Evolutionary conservation across 1,140 invertebrate genomes (phyloP), one percentile per base, ranked within the genome.

Genomic region (Melanaphis sacchari): DNA sequence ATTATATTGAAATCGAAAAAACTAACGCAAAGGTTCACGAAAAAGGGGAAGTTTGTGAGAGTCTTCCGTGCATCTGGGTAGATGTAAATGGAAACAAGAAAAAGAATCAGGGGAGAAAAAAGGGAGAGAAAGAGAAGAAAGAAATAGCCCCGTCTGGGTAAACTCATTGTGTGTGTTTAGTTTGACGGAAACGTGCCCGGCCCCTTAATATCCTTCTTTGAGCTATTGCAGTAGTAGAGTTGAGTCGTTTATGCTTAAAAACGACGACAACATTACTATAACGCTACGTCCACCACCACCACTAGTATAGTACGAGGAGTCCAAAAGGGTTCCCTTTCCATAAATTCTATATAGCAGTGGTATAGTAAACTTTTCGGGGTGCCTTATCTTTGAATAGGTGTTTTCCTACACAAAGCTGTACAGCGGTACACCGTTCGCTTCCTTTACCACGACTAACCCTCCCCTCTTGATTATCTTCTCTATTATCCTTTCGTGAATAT

Each of bases 131-230:
- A 36, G 36, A 22, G 18, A 31, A 22, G 15, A 89, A 41, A 76
- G n/a, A 92, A 82, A 82, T 49, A 49, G 40, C 82, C 18, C 43
- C 90, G 54, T 76, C 54, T 46, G 87, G 87, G 46, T 2, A 22
- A 41, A 81, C 40, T 40, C 90, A 91, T 91, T 76, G 52, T 91
- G 59, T 41, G 90, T 81, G 90, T 76, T 90, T 76, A 76, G 90
- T 76, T 76, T 82, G 76, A 92, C 43, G 90, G 90, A 76, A 92
- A 92, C 90, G 90, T 92, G 90, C 76, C 18, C 54, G 90, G 66
- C 54, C 40, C 38, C 46, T 92, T 82, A 92, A 92, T 82, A 82
- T 82, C 66, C 76, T 82, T 46, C 90, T 92, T 92, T 81, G 59
- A 91, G 54, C 90, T 76, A 66, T 91, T 43, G 52, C 52, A 24